phyloP scores from a whole-genome alignment of 2,888 invertebrate genomes.

The Automeris io region DNA sequence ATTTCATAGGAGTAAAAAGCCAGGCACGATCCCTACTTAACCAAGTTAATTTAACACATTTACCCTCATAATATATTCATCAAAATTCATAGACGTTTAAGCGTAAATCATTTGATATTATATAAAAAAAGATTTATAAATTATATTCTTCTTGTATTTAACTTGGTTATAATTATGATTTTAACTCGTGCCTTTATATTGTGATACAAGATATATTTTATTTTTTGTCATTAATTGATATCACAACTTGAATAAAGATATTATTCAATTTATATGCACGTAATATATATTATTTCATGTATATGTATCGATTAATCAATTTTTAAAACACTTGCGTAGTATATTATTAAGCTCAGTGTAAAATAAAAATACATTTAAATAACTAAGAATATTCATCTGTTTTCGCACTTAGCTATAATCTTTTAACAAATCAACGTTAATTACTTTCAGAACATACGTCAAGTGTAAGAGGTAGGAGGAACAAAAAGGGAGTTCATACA shows the following conservation, averaged over 20 bases:
- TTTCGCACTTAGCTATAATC: slow-evolving; percentile 5
- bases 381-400: not conserved
- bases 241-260: too few species aligned
- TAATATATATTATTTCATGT: too few species aligned
- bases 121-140: not conserved
- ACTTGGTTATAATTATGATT: too few species aligned
- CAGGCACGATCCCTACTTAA: slow-evolving; percentile 28
- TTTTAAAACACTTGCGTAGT: too few species aligned
- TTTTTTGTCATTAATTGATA: too few species aligned
- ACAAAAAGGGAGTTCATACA: slow-evolving; percentile 48
- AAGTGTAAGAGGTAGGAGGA: slow-evolving; percentile 30
- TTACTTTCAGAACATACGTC: slow-evolving; percentile 24
- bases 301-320: too few species aligned
- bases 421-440: slow-evolving; percentile 9
- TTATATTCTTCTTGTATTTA: too few species aligned
- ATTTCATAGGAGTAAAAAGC: slow-evolving; percentile 36
- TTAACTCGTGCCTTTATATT: too few species aligned
- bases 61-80: slow-evolving; percentile 48
- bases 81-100: slow-evolving; percentile 9
- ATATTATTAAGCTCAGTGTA: too few species aligned
- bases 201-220: too few species aligned
- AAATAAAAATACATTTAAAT: too few species aligned
- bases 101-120: slow-evolving; percentile 2
- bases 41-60: slow-evolving; percentile 45
- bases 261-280: too few species aligned